A percentile compares a stretch with the other conserved stretches of the same genome.
Evolutionary conservation across 1,140 invertebrate genomes (phyloP).

Genomic region (Pseudomyrmex flavicornis): DNA sequence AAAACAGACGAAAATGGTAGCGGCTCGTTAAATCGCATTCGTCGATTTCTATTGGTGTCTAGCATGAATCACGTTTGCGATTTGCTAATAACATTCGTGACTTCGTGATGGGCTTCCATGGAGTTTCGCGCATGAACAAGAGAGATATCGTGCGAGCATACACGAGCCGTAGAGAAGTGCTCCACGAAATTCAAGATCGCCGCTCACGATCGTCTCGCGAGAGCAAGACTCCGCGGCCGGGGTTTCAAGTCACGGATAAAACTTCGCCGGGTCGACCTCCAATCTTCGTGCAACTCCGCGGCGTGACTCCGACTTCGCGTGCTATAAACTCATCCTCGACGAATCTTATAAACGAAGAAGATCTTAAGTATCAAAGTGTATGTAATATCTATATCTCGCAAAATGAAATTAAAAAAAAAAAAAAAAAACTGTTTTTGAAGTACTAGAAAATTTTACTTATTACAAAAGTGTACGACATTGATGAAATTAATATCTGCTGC

Average conservation of each 20-base stretch:
- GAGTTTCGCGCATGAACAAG: neutral
- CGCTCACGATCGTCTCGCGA: slow-evolving; percentile 60
- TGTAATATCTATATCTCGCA: neutral
- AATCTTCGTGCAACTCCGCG: slow-evolving; percentile 64
- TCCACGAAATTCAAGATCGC: slow-evolving; percentile 58
- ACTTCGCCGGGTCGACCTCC: slow-evolving; percentile 61
- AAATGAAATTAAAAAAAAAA: too few species aligned
- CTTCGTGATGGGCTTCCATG: slow-evolving; percentile 73
- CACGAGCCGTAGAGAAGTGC: slow-evolving; percentile 48
- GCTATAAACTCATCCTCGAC: slow-evolving; percentile 31
- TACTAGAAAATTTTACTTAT: too few species aligned
- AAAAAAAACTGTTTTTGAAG: too few species aligned
- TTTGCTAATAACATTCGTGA: slow-evolving; percentile 81
- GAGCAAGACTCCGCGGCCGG: slow-evolving; percentile 47
- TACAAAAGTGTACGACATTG: too few species aligned
- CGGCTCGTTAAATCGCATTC: slow-evolving; percentile 16
- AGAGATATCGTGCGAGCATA: neutral
- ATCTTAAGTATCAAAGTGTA: slow-evolving; percentile 29
- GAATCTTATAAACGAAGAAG: slow-evolving; percentile 54
- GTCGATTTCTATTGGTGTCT: slow-evolving; percentile 52
- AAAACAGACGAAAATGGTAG: slow-evolving; percentile 33
- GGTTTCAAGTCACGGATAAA: slow-evolving; percentile 70
- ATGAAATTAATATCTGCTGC: too few species aligned
- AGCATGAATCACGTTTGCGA: slow-evolving; percentile 71
- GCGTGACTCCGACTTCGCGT: slow-evolving; percentile 64